Conservation (phyloP, 2,797 vertebrate genomes). For the Melanotaenia trifasciata region DNA sequence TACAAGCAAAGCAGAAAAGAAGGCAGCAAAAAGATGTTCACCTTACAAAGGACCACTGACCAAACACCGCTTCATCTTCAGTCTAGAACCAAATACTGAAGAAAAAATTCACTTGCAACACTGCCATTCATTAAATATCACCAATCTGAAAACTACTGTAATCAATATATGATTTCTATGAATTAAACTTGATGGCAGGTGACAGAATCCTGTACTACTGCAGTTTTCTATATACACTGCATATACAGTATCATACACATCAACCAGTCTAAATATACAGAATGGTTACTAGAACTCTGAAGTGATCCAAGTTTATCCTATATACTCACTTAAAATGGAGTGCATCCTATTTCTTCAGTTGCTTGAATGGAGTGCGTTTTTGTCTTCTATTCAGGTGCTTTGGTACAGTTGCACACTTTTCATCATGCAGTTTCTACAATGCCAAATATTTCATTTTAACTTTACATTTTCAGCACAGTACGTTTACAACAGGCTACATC, state of each 20-base stretch:
- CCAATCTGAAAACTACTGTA: conserved; percentile 31
- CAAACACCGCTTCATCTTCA: conserved; percentile 24
- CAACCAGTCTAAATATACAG: conserved; percentile 48
- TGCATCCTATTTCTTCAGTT: conserved; percentile 40
- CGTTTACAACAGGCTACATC: conserved; percentile 46
- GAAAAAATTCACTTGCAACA: not conserved
- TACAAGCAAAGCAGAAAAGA: conserved; percentile 38
- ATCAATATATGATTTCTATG: conserved; percentile 7
- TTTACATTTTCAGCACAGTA: conserved; percentile 52
- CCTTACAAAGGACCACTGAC: conserved; percentile 21
- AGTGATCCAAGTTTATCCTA: conserved; percentile 29
- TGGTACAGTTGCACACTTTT: conserved; percentile 59
- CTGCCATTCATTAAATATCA: conserved; percentile 24
- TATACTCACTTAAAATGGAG: conserved; percentile 39
- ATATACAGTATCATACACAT: conserved; percentile 59
- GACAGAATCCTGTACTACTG: conserved; percentile 27
- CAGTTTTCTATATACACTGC: conserved; percentile 59
- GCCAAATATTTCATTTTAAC: conserved; percentile 44
- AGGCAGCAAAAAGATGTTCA: conserved; percentile 8
- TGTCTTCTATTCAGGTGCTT: conserved; percentile 50
- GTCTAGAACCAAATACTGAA: conserved; percentile 31
- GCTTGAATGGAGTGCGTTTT: conserved; percentile 37
- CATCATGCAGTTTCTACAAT: conserved; percentile 62
- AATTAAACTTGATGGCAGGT: conserved; percentile 37
- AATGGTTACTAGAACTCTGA: conserved; percentile 35